Evolutionary conservation across 2,888 invertebrate species (phyloP), one percentile per base, ranked within the genome.

Genomic region (Miltochrista miniata): DNA sequence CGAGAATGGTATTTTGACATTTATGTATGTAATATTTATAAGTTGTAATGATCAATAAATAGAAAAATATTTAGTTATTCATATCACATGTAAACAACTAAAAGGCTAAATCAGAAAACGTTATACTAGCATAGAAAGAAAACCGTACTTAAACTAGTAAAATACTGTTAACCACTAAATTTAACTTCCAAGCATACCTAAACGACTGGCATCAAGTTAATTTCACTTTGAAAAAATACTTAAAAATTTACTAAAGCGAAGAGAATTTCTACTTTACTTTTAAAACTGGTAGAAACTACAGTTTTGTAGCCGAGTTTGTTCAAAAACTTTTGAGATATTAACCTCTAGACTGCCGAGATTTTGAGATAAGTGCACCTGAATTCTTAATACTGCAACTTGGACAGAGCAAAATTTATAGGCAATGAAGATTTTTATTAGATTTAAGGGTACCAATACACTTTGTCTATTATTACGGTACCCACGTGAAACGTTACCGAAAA

Each of bases 281-380:
- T 66, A 44, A 41, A 55, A 50, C 45, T 36, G 46, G 48, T 45
- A 39, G 11, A 60, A 56, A 61, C 57, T 56, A 18, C 55, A 34
- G 51, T 61, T 51, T 54, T 58, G 46, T 51, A 49, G 50, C 39
- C 36, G 39, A 50, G 51, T 50, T 57, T 53, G 51, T 54, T 43
- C 30, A 2, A 12, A 34, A 64, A 67, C 37, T 67, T 62, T 45
- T 45, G 37, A 41, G 48, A 48, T 58, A 59, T 59, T 54, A 46
- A 59, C 18, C 48, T 45, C 30, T 53, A 48, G 42, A 53, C 55
- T 61, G 59, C 53, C 39, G 44, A 48, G 65, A 70, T 68, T 69
- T 65, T 24, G 29, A 37, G 36, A 45, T 45, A 64, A 68, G 64
- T 63, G 63, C 56, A 57, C 40, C 57, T 68, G 66, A 65, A 70